Evolutionary conservation across 2,888 invertebrate species (phyloP), one percentile per base, ranked within the genome.

Genomic region (Lithophane leautieri): DNA sequence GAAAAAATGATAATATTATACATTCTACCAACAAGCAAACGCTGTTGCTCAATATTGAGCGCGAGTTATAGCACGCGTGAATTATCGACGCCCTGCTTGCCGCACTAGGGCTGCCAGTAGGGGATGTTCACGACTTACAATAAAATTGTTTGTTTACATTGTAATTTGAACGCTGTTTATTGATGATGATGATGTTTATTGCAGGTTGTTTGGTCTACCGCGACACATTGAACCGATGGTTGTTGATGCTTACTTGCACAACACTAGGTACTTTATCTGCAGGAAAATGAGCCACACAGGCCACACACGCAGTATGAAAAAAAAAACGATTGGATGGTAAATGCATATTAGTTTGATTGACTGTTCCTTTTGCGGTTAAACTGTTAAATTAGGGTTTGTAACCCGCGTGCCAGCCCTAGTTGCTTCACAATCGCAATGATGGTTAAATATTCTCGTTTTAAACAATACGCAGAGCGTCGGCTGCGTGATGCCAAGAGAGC

Each of bases 401-500:
- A 34, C 12, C 9, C 9, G 28, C 9, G 42, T 22, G 42, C 22
- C 61, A 61, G 14, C 78, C 69, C 65, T 74, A 60, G n/a, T 19
- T 12, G 40, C 40, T 42, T 60, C 52, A 77, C 66, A 73, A 70
- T 75, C 56, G 25, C 67, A 73, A 70, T 68, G 67, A 68, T 71
- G 47, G 75, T 78, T 76, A 84, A 81, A 73, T 76, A 61, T 66
- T 73, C 67, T 69, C 73, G 81, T 69, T 78, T 70, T 69, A 84
- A 78, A 81, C 82, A 84, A 82, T 76, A 74, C 62, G 71, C 71
- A 47, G 60, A 44, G 69, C 70, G 72, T 56, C 14, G 50, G 16
- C 62, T 63, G 62, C 77, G 47, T 50, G 68, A 16, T 60, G 69
- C 60, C 73, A 63, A 77, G 73, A 70, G 70, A 71, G 76, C 52